Conservation (phyloP, 2,888 invertebrate genomes). For the Ormyrus rosae region DNA sequence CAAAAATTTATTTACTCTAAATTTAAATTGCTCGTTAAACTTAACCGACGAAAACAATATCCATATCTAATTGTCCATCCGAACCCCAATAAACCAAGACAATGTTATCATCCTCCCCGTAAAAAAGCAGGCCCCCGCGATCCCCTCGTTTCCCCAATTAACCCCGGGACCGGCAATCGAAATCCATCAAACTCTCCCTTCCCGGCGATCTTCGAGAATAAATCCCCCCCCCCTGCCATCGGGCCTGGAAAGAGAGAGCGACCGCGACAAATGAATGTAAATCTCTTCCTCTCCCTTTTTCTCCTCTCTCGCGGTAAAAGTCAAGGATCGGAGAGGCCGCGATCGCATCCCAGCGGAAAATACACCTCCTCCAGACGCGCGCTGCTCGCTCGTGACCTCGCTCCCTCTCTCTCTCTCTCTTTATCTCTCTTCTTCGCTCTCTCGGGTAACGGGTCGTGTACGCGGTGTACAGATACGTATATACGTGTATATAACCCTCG, state of each 20-base stretch:
- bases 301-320: constrained; percentile 62
- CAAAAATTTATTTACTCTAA: too few relatives aligned
- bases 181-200: not conserved
- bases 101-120: too few relatives aligned
- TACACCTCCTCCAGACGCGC: not conserved
- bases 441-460: constrained; percentile 36
- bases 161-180: too few relatives aligned
- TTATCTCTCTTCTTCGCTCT: not conserved
- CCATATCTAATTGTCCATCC: too few relatives aligned
- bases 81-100: too few relatives aligned
- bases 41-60: too few relatives aligned
- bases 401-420: not conserved
- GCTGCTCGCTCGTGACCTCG: constrained; percentile 56
- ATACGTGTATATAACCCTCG: not conserved
- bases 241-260: not conserved
- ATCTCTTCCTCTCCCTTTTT: constrained; percentile 48
- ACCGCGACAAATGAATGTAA: constrained; percentile 53
- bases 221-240: not conserved
- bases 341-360: constrained; percentile 32
- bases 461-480: not conserved
- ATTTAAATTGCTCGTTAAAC: too few relatives aligned
- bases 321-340: constrained; percentile 66
- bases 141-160: too few relatives aligned
- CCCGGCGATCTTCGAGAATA: not conserved
- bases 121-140: too few relatives aligned